A percentile compares a stretch with the other conserved stretches of the same genome.
These are phyloP conservation scores for Cryptocephalus primarius DNA, from an alignment of 2,888 invertebrate species.

Conservation along the genomic window DNA sequence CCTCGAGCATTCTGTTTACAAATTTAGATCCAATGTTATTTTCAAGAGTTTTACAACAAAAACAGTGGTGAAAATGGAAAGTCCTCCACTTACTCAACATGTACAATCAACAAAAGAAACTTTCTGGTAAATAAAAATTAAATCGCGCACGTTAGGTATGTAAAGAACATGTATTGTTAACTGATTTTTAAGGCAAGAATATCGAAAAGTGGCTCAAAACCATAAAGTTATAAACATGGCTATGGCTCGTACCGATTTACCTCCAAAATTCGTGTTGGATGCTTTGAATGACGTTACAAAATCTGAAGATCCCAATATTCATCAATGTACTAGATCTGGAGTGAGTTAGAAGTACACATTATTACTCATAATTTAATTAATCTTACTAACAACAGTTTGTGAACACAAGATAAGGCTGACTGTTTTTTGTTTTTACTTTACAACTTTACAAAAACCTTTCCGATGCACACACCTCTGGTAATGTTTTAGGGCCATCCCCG, in stretches of 20 bases:
- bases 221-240: constrained; percentile 87
- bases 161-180: too few species aligned
- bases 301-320: constrained; percentile 59
- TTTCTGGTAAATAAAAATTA: too few species aligned
- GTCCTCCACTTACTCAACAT: too few species aligned
- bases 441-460: neutral
- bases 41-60: too few species aligned
- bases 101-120: too few species aligned
- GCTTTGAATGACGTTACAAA: constrained; percentile 59
- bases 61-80: too few species aligned
- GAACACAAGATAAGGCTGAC: neutral
- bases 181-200: constrained; percentile 68
- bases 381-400: too few species aligned
- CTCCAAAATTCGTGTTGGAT: constrained; percentile 66
- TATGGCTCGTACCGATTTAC: constrained; percentile 91
- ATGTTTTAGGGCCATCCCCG: constrained; percentile 77
- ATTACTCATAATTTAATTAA: neutral
- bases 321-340: constrained; percentile 91
- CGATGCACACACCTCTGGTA: neutral
- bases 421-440: neutral
- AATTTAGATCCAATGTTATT: too few species aligned
- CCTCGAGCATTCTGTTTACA: too few species aligned
- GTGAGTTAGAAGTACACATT: constrained; percentile 44
- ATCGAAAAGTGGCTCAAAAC: constrained; percentile 68
- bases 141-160: too few species aligned